These are phyloP conservation scores for Hippocampus guttulatus DNA, from an alignment of 2,113 vertebrate genomes.

Conservation along the genomic window DNA sequence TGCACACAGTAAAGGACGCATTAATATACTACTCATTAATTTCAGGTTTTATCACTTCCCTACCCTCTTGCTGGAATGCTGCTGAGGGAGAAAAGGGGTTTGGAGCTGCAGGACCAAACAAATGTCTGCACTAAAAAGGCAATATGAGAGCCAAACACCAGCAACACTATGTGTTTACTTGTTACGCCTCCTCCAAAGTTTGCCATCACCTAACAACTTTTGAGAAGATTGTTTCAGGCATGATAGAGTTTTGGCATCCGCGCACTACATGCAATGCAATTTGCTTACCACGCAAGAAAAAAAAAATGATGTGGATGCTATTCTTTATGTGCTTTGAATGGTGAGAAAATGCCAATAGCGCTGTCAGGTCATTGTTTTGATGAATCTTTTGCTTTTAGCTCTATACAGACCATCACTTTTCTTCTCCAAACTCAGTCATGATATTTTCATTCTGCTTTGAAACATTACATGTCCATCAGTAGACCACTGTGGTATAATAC, in stretches of 20 bases:
- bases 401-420: slow-evolving; percentile 30
- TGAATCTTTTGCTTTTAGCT: slow-evolving; percentile 46
- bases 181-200: slow-evolving; percentile 28
- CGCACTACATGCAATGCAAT: slow-evolving; percentile 28
- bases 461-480: slow-evolving; percentile 27
- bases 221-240: slow-evolving; percentile 27
- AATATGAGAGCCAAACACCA: slow-evolving; percentile 26
- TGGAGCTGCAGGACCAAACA: slow-evolving; percentile 38
- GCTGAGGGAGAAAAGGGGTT: slow-evolving; percentile 42
- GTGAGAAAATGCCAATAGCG: slow-evolving; percentile 34
- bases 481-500: slow-evolving; percentile 6
- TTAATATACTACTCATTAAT: slow-evolving; percentile 45
- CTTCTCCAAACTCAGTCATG: slow-evolving; percentile 28
- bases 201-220: slow-evolving; percentile 40
- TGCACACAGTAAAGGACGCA: slow-evolving; percentile 52
- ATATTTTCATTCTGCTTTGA: slow-evolving; percentile 27
- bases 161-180: slow-evolving; percentile 45
- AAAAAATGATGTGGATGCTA: slow-evolving; percentile 32
- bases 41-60: slow-evolving; percentile 50
- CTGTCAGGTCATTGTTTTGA: slow-evolving; percentile 40
- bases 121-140: slow-evolving; percentile 36
- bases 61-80: slow-evolving; percentile 34
- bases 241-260: slow-evolving; percentile 31
- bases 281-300: slow-evolving; percentile 31
- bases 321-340: slow-evolving; percentile 38